These are phyloP conservation scores for Saguinus imperator DNA, from an alignment of 2,113 vertebrate species.

Conservation along the genomic window DNA sequence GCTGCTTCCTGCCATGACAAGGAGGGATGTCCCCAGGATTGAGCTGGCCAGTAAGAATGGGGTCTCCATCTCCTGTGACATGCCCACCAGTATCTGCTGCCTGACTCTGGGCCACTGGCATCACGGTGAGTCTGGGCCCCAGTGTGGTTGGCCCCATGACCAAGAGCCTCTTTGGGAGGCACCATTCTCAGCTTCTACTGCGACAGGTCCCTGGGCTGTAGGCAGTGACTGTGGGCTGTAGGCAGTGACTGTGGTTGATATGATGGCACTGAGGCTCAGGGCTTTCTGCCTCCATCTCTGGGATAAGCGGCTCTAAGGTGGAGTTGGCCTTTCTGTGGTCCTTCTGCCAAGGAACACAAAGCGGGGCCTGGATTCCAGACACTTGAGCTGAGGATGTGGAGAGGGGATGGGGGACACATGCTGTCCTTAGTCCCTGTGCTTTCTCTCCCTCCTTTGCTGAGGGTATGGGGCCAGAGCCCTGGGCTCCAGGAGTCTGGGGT, in stretches of 20 bases:
- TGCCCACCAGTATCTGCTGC: conserved; percentile 84
- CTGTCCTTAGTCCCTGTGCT: too few relatives aligned
- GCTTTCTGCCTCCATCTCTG: not conserved
- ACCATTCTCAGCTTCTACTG: too few relatives aligned
- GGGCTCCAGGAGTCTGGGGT: fast-evolving
- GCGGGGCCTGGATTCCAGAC: too few relatives aligned
- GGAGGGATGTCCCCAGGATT: too few relatives aligned
- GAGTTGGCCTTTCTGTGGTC: too few relatives aligned
- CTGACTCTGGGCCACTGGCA: conserved; percentile 88
- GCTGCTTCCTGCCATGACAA: not conserved
- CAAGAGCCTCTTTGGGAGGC: not conserved
- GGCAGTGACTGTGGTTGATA: fast-evolving
- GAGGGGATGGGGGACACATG: fast-evolving
- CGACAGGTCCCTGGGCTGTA: too few relatives aligned
- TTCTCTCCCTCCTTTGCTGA: too few relatives aligned
- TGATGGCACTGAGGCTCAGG: not conserved
- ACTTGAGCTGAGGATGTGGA: fast-evolving
- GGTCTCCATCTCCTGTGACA: conserved; percentile 84
- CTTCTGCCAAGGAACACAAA: too few relatives aligned
- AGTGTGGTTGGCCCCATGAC: not conserved
- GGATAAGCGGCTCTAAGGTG: not conserved
- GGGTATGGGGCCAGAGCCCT: not conserved
- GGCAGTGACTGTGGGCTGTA: fast-evolving
- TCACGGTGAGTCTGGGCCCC: conserved; percentile 83
- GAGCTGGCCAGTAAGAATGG: conserved; percentile 82